Base-by-base conservation (phyloP, 2,797 vertebrate species). In the Eutrigla gurnardus region DNA sequence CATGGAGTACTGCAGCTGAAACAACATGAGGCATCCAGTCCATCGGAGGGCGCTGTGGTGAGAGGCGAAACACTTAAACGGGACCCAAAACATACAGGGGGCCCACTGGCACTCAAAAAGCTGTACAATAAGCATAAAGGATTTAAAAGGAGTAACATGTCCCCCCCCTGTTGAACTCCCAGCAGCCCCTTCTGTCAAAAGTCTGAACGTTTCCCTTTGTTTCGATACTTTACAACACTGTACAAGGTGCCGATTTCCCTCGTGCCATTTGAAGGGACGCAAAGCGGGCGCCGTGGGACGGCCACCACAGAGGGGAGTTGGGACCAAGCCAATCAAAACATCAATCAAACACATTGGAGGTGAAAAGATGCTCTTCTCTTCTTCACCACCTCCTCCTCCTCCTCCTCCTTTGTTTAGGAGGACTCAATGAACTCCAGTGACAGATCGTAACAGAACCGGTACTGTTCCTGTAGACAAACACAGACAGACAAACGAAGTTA, bases 371-470 rank as follows among this genome's bases (percentile, higher is more conserved):
- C 66, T 84, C 86, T 73, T 49, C 40, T 43, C 40, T 78, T 72
- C 88, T 80, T 46, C 78, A 70, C 75, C 63, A 58, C 83, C 75
- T 77, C 70, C 87, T 78, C 37, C 15, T 52, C 78, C 58, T 49
- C 36, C 60, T 47, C 10, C 33, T n/a, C 32, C 40, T 73, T 42
- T 7, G 83, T 93, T 94, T 98, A 99, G 5, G 97, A 98, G 2
- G 97, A 97, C 83, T 99, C 98, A 68, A 98, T 95, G 89, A 97
- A 99, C 89, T 99, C 98, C 94, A 99, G 88, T 0, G 97, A 95
- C 64, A 99, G 95, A 43, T 99, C 98, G 0, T 99, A 99, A 92
- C 97, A 98, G 94, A 99, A 99, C 46, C 98, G 96, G 84, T 99
- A 99, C 83, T 99, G 98, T 75, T 99, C 98, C 98, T 99, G 88